Base-by-base conservation (phyloP, 1,140 invertebrate species). In the Aethina tumida region DNA sequence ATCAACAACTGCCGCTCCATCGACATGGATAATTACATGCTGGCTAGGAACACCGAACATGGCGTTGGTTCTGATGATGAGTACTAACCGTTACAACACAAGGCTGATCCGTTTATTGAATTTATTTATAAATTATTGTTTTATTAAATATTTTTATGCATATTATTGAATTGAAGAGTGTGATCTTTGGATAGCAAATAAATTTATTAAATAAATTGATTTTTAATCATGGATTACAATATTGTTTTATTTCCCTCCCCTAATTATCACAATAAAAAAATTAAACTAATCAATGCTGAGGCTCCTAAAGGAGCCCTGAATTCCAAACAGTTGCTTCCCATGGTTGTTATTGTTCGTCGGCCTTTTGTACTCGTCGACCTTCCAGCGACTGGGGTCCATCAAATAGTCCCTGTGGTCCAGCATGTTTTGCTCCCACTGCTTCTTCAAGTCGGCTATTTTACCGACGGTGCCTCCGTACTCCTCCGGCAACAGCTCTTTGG, bases 11-110 rank as follows among this genome's bases (percentile, higher is more conserved):
- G 78, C 48, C 68, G 73, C n/a, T 75, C 74, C 4, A 81, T 81
- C 29, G 78, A 81, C 56, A 78, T 80, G 76, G 77, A 81, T 53
- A 78, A 79, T 56, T 81, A 81, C 55, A 81, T 80, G 76, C 59
- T 81, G 30, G 71, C 73, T 5, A 60, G 77, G 26, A 79, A 79
- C 52, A 62, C 66, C 7, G 74, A 77, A 39, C 55, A 64, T 21
- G 66, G 64, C 8, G 50, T 60, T 18, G 60, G 53, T 12, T 71
- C 70, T 7, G 71, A 72, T 33, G 71, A 74, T 31, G 70, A 75
- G 27, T 55, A 20, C 15, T 39, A 20, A 29, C 9, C 5, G 33
- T 22, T 35, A 10, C 16, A 8, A 12, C 17, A 31, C 17, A 30
- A 39, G 37, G 29, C 37, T 39, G 37, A 31, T 13, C n/a, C n/a